Conservation (phyloP, 92 coral and sea anemone genomes). For the Phenganax stokvisi region DNA sequence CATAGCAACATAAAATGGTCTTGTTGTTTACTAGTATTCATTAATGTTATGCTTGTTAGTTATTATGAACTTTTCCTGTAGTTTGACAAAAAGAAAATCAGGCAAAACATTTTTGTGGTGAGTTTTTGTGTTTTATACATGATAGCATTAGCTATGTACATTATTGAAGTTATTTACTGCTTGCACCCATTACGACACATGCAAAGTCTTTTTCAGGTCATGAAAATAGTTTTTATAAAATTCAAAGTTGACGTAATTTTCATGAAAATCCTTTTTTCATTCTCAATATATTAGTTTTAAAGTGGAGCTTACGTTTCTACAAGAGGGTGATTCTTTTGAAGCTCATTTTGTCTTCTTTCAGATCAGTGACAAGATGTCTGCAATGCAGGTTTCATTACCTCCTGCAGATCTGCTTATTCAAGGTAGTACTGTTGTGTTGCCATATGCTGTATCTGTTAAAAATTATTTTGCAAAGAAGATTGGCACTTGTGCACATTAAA, state of each 20-base stretch:
- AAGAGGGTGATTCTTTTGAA: not conserved
- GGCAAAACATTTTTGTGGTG: conserved; percentile 24
- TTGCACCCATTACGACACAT: not conserved
- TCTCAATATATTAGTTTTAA: no score
- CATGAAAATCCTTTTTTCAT: no score
- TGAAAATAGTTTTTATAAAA: no score
- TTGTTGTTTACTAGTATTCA: not conserved
- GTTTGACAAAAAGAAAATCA: not conserved
- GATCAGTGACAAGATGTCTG: conserved; percentile 26
- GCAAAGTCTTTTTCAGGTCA: no score
- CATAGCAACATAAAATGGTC: not conserved
- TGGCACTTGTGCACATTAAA: no score
- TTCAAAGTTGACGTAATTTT: no score
- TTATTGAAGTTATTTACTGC: not conserved
- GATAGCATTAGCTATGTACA: not conserved
- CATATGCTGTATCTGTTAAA: not conserved
- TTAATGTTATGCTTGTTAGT: not conserved
- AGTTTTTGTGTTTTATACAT: not conserved
- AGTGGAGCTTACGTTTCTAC: no score
- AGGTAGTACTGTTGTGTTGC: conserved; percentile 34
- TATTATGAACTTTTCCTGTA: not conserved
- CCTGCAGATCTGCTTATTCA: conserved; percentile 47
- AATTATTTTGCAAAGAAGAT: not conserved
- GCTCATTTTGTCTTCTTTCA: conserved; percentile 2
- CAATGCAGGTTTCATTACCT: conserved; percentile 24